Evolutionary conservation across 2,888 invertebrate genomes (phyloP).

Genomic region (Actias luna): DNA sequence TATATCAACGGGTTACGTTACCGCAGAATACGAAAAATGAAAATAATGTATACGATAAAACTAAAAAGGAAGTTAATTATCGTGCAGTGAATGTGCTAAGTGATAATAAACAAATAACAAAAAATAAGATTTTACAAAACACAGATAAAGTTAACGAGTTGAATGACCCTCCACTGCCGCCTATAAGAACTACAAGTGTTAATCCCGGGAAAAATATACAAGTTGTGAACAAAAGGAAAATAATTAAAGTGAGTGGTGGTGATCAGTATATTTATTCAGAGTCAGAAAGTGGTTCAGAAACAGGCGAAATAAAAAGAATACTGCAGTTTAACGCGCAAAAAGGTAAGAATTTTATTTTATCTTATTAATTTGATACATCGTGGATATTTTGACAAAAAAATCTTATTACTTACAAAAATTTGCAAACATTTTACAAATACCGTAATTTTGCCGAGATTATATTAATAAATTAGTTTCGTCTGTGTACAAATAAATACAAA

Average conservation of each 20-base stretch:
- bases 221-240: slow-evolving; percentile 42
- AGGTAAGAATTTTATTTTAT: slow-evolving; percentile 39
- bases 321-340: slow-evolving; percentile 57
- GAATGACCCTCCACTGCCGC: slow-evolving; percentile 55
- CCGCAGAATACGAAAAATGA: slow-evolving; percentile 30
- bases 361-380: slow-evolving; percentile 2
- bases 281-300: slow-evolving; percentile 88
- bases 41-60: slow-evolving; percentile 21
- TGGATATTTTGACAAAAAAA: background rate
- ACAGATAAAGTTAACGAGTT: slow-evolving; percentile 33
- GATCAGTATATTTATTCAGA: slow-evolving; percentile 72
- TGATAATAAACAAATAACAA: slow-evolving; percentile 30
- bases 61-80: background rate
- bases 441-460: background rate
- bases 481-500: background rate
- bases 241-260: slow-evolving; percentile 30
- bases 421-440: background rate
- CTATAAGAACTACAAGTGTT: slow-evolving; percentile 66
- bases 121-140: slow-evolving; percentile 27
- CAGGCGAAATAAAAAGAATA: slow-evolving; percentile 86
- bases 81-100: slow-evolving; percentile 18
- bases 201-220: slow-evolving; percentile 38
- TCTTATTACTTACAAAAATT: background rate
- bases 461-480: background rate
- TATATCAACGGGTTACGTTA: slow-evolving; percentile 46